A percentile compares a stretch with the other conserved stretches of the same genome.
These are phyloP conservation scores for Neoaliturus tenellus DNA, from an alignment of 2,888 invertebrate species.

Conservation along the genomic window DNA sequence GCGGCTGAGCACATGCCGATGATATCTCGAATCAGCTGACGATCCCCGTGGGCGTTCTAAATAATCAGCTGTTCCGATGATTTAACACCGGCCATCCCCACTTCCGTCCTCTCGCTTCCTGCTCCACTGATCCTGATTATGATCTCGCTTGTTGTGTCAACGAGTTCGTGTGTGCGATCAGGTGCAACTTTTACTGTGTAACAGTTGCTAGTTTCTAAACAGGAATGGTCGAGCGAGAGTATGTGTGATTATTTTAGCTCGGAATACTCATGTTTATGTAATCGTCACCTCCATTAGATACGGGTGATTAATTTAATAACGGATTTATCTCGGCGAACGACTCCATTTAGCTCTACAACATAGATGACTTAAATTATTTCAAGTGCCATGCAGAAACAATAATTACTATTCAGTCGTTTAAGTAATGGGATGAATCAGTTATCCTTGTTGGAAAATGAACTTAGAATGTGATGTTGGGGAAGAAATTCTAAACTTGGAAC, in stretches of 20 bases:
- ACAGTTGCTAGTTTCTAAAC: conserved; percentile 10
- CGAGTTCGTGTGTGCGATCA: neutral
- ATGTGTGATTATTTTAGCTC: neutral
- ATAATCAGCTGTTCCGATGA: conserved; percentile 13
- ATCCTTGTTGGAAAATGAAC: no score
- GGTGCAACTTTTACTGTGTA: conserved; percentile 36
- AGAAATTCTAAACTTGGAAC: no score
- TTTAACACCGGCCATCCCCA: neutral
- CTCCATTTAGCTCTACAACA: no score
- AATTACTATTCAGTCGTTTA: no score
- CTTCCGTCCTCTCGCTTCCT: conserved; percentile 7
- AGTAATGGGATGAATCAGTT: no score
- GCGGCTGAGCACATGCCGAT: neutral
- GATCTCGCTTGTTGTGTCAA: conserved; percentile 4
- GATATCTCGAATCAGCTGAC: neutral
- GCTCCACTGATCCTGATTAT: neutral
- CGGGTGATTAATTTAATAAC: neutral
- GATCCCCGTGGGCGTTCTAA: neutral
- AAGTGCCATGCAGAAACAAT: no score
- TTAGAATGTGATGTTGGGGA: no score
- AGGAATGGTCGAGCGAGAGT: neutral
- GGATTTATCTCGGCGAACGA: neutral
- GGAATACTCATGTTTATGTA: neutral
- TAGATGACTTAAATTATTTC: no score
- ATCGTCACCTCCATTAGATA: neutral